phyloP scores from a whole-genome alignment of 2,888 invertebrate species.

The Tiphia femorata region DNA sequence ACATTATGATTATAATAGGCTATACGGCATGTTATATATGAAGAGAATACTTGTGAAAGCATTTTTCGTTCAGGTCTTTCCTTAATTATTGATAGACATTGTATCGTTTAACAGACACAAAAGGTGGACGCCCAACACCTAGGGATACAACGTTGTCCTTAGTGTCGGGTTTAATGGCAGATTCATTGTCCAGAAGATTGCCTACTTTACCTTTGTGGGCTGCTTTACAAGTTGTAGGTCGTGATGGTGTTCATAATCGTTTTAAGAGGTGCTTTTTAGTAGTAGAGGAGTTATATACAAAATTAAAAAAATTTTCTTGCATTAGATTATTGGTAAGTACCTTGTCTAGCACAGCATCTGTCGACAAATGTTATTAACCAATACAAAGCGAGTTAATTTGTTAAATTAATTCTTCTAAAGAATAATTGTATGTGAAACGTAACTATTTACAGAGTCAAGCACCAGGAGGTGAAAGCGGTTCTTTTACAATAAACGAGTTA shows the following conservation, averaged over 20 bases:
- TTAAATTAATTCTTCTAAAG: not conserved
- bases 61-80: slow-evolving; percentile 24
- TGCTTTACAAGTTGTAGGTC: slow-evolving; percentile 79
- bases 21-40: too few species aligned
- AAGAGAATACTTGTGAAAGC: not conserved
- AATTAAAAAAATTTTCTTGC: slow-evolving; percentile 76
- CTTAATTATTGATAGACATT: slow-evolving; percentile 70
- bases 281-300: slow-evolving; percentile 75
- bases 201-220: slow-evolving; percentile 89
- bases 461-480: slow-evolving; percentile 82
- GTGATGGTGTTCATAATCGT: slow-evolving; percentile 79
- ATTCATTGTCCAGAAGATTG: slow-evolving; percentile 73
- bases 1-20: not conserved
- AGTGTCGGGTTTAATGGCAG: slow-evolving; percentile 68
- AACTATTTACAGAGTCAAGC: slow-evolving; percentile 76
- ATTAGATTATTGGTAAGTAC: slow-evolving; percentile 78
- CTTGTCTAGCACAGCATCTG: too few species aligned
- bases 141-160: slow-evolving; percentile 61
- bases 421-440: slow-evolving; percentile 1
- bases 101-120: slow-evolving; percentile 73
- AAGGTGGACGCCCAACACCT: slow-evolving; percentile 65
- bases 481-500: slow-evolving; percentile 74
- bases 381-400: too few species aligned
- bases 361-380: not conserved
- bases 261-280: slow-evolving; percentile 83